phyloP scores from a whole-genome alignment of 2,113 vertebrate genomes.

The Bagarius yarrelli region DNA sequence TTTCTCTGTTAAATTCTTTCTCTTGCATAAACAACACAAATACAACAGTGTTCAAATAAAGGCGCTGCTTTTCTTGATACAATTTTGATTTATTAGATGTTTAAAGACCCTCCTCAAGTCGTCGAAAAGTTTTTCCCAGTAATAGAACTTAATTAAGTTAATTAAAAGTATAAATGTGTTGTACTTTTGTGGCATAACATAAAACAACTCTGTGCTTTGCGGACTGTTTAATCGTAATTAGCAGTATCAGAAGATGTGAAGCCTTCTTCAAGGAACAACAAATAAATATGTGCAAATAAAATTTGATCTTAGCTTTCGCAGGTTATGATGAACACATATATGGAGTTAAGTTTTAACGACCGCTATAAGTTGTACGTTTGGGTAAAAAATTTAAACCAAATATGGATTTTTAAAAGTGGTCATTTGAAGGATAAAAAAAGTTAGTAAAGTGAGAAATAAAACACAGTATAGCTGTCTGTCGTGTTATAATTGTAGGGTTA shows the following conservation, averaged over 20 bases:
- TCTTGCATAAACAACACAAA: conserved; percentile 33
- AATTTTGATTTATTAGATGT: background rate
- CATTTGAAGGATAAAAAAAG: background rate
- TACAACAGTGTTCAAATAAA: background rate
- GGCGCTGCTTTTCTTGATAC: too few species aligned
- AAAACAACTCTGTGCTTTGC: background rate
- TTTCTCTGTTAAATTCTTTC: conserved; percentile 16
- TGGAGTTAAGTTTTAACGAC: background rate
- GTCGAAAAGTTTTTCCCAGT: background rate
- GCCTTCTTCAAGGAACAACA: background rate
- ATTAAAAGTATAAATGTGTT: background rate
- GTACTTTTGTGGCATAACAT: background rate
- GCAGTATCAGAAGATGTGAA: background rate
- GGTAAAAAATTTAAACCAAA: background rate
- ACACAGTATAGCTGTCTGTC: background rate
- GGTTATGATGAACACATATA: background rate
- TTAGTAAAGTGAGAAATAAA: background rate
- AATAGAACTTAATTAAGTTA: background rate
- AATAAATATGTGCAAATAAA: background rate
- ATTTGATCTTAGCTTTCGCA: background rate
- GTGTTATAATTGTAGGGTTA: background rate
- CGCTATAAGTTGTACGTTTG: too few species aligned
- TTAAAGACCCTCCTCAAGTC: too few species aligned
- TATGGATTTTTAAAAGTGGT: too few species aligned
- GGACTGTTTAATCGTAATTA: background rate